Conservation (phyloP, 2,113 vertebrate genomes). For the Mormyrus iriodes region DNA sequence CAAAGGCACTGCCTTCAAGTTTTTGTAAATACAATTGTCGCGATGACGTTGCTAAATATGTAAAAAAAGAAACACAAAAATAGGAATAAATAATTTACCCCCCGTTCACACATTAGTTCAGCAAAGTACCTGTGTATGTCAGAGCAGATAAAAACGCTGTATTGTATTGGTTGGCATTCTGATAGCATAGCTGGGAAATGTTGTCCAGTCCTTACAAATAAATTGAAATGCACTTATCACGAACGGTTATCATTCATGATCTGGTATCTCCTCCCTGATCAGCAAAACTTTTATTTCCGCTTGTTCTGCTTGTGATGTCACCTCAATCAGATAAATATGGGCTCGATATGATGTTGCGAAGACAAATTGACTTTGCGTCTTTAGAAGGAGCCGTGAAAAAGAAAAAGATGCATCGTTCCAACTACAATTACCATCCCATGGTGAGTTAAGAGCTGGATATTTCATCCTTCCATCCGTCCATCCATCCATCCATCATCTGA, state of each 20-base stretch:
- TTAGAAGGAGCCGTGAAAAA: neutral
- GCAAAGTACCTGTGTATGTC: neutral
- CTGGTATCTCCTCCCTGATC: neutral
- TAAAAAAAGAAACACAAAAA: neutral
- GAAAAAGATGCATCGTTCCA: neutral
- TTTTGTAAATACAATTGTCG: neutral
- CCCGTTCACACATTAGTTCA: neutral
- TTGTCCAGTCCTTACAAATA: neutral
- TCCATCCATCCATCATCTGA: neutral
- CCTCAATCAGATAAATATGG: slow-evolving; percentile 12
- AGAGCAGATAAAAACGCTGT: neutral
- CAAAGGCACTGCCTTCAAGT: neutral
- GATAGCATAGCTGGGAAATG: neutral
- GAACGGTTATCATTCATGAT: neutral
- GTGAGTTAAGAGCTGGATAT: neutral
- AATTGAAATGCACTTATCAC: neutral
- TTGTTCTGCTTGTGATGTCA: neutral
- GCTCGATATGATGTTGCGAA: neutral
- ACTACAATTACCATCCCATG: neutral
- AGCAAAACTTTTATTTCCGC: neutral
- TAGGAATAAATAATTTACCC: neutral
- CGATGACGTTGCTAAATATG: neutral
- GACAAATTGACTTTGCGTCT: neutral
- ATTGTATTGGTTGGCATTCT: neutral
- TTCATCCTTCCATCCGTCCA: neutral